Evolutionary conservation across 2,797 vertebrate species (phyloP).

Genomic region (Sebastes nivosus): DNA sequence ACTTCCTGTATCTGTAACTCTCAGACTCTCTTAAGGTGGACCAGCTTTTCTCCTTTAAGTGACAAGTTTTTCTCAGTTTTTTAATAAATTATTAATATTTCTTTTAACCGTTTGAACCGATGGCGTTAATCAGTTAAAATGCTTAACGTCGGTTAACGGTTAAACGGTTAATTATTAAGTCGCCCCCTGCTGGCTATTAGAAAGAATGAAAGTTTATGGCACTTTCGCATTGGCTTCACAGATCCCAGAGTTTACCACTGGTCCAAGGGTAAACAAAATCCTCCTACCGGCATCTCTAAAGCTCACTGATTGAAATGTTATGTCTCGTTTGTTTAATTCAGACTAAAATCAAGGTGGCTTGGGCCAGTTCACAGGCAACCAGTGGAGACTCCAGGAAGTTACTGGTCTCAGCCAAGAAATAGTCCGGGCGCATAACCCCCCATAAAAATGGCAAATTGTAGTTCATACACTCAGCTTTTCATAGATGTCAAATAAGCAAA

Average conservation of each 20-base stretch:
- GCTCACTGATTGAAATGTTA: not conserved
- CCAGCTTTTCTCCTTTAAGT: no score
- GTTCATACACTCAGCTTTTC: not conserved
- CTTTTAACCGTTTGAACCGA: no score
- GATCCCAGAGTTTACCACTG: fast-evolving
- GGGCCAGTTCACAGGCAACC: not conserved
- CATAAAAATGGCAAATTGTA: not conserved
- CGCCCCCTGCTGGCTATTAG: no score
- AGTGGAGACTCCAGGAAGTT: not conserved
- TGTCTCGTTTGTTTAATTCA: not conserved
- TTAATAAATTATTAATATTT: no score
- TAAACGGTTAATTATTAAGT: no score
- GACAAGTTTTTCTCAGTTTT: no score
- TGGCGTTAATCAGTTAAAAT: no score
- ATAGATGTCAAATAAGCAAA: not conserved
- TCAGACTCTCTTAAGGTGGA: no score
- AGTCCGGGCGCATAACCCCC: not conserved
- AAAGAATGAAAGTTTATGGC: not conserved
- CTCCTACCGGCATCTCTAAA: not conserved
- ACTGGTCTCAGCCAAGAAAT: not conserved
- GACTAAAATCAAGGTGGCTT: not conserved
- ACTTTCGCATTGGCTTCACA: not conserved
- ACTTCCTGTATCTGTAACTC: no score
- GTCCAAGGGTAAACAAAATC: not conserved
- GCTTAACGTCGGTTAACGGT: no score